Conservation (phyloP, 2,113 vertebrate species). For the Dicentrarchus labrax region DNA sequence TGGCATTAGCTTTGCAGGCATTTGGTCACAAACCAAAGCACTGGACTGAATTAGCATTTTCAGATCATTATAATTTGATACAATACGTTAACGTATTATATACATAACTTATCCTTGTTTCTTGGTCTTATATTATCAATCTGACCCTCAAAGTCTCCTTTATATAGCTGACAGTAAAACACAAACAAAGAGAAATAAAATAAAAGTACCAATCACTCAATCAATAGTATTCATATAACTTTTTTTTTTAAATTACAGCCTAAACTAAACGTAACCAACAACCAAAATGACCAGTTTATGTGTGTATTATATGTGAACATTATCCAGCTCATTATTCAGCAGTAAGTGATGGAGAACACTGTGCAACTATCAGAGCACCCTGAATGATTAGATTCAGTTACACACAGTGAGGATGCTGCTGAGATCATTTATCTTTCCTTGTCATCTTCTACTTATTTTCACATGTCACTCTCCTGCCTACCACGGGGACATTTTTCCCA, state of each 20-base stretch:
- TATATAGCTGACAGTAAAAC: not conserved
- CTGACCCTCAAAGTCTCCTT: too few species aligned
- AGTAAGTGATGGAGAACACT: not conserved
- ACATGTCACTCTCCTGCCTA: conserved; percentile 10
- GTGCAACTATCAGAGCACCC: not conserved
- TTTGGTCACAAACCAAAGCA: not conserved
- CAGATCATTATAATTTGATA: too few species aligned
- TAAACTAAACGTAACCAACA: too few species aligned
- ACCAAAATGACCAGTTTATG: not conserved
- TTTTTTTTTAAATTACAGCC: not conserved
- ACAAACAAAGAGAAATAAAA: not conserved
- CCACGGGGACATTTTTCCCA: conserved; percentile 32
- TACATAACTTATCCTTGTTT: too few species aligned
- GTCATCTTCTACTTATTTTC: conserved; percentile 22
- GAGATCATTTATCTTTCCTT: conserved; percentile 29
- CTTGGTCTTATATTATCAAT: too few species aligned
- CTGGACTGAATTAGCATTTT: not conserved
- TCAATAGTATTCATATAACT: not conserved
- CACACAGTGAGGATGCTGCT: conserved; percentile 23
- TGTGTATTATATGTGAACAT: not conserved
- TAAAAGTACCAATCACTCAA: not conserved
- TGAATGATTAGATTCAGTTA: conserved; percentile 7
- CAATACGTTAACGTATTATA: too few species aligned
- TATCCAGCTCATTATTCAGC: not conserved
- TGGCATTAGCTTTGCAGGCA: not conserved